Evolutionary conservation across 2,113 vertebrate genomes (phyloP).

Genomic region (Pachycephala philippinensis): DNA sequence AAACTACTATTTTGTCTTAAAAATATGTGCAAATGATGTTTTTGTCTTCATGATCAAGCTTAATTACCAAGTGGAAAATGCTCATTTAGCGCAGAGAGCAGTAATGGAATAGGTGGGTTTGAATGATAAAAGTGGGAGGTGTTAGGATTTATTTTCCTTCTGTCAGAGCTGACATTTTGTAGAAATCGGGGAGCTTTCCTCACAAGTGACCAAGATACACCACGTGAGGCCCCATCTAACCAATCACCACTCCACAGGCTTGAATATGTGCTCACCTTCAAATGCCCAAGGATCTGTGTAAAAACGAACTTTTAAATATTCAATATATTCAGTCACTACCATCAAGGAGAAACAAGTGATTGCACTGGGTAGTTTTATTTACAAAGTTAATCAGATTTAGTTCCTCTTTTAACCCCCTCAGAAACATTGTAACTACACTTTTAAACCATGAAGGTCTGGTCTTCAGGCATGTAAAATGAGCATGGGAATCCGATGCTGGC

Average conservation of each 20-base stretch:
- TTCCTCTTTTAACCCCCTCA: background rate
- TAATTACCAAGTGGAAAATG: background rate
- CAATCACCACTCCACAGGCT: background rate
- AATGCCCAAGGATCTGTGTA: no score
- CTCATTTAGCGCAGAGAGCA: background rate
- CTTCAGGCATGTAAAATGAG: background rate
- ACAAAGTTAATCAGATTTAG: background rate
- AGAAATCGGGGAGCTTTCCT: background rate
- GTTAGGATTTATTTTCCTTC: background rate
- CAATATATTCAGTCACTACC: background rate
- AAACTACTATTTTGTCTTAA: background rate
- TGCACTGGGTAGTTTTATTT: background rate
- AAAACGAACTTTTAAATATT: background rate
- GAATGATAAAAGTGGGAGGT: background rate
- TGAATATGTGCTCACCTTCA: background rate
- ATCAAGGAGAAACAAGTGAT: background rate
- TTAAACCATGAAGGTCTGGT: background rate
- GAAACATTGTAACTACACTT: background rate
- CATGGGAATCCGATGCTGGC: no score
- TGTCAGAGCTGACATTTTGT: background rate
- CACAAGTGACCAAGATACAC: accelerated
- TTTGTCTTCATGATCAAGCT: background rate
- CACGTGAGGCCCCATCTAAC: background rate
- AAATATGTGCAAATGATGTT: background rate
- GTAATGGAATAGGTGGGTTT: background rate